These are phyloP conservation scores for Trochalopteron elliotii DNA, from an alignment of 2,113 vertebrate genomes.

Conservation along the genomic window DNA sequence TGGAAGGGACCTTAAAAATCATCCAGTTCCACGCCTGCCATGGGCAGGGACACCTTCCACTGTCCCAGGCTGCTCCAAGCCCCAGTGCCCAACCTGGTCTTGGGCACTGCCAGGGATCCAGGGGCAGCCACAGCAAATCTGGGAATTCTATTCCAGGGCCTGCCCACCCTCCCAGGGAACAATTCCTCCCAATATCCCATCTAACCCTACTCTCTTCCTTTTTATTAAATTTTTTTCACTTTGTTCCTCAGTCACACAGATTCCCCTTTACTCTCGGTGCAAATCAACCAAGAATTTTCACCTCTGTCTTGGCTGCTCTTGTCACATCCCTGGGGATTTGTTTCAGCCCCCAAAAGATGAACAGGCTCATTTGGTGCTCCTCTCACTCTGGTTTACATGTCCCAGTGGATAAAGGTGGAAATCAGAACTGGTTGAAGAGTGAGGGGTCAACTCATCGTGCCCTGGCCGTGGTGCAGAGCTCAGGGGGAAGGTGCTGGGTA, in stretches of 20 bases:
- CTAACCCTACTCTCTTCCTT: too few species aligned
- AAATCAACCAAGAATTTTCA: neutral
- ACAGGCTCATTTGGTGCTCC: neutral
- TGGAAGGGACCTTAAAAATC: too few species aligned
- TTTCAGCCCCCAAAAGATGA: neutral
- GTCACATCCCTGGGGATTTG: neutral
- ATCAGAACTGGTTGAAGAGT: neutral
- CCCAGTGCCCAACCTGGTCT: too few species aligned
- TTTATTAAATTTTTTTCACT: too few species aligned
- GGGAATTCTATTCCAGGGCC: too few species aligned
- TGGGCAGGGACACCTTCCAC: neutral
- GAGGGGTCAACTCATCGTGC: neutral
- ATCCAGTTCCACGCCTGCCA: neutral
- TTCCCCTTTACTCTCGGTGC: accelerated
- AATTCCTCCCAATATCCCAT: too few species aligned
- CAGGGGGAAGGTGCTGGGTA: neutral
- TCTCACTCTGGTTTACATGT: neutral
- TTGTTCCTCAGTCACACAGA: neutral
- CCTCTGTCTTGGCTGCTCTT: neutral
- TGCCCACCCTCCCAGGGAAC: too few species aligned
- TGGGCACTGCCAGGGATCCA: too few species aligned
- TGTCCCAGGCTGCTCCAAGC: too few species aligned
- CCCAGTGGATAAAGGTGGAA: neutral
- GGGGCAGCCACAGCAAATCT: too few species aligned
- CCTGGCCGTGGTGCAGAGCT: neutral